These are phyloP conservation scores for Equus przewalskii DNA, from an alignment of 2,113 vertebrate species.

Conservation along the genomic window DNA sequence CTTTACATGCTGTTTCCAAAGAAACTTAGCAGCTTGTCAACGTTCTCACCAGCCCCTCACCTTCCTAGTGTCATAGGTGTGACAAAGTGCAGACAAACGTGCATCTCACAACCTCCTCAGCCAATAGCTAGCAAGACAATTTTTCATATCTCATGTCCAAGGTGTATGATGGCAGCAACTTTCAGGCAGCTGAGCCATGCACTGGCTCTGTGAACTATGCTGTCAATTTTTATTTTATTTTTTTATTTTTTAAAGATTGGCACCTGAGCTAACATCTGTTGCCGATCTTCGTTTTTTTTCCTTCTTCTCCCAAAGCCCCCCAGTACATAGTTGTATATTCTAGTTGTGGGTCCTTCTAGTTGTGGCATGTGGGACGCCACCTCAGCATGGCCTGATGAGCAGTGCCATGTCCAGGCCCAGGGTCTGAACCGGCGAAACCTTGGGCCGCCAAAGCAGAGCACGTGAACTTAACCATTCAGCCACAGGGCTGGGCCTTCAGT, in stretches of 20 bases:
- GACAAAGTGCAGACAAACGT: slow-evolving; percentile 26
- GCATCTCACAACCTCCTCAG: slow-evolving; percentile 39
- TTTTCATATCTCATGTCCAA: slow-evolving; percentile 59
- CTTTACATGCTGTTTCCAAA: slow-evolving; percentile 54
- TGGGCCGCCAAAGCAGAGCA: too few species aligned
- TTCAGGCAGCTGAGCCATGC: slow-evolving; percentile 21
- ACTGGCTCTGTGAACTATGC: slow-evolving; percentile 24
- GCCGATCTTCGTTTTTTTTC: too few species aligned
- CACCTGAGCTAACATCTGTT: too few species aligned
- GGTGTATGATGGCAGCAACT: background rate
- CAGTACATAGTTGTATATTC: too few species aligned
- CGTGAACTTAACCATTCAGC: too few species aligned
- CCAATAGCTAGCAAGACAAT: background rate
- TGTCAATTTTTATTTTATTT: slow-evolving; percentile 71
- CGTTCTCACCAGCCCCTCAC: slow-evolving; percentile 51
- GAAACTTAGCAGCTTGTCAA: slow-evolving; percentile 70
- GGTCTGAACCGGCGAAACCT: too few species aligned
- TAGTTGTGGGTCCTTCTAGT: too few species aligned
- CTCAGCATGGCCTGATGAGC: too few species aligned
- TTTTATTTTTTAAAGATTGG: background rate
- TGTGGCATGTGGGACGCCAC: too few species aligned
- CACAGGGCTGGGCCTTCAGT: background rate
- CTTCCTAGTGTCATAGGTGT: background rate
- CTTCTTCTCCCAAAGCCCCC: too few species aligned
- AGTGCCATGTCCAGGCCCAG: too few species aligned